phyloP scores from a whole-genome alignment of 2,797 vertebrate genomes.

The Sphenopsis melanotis region DNA sequence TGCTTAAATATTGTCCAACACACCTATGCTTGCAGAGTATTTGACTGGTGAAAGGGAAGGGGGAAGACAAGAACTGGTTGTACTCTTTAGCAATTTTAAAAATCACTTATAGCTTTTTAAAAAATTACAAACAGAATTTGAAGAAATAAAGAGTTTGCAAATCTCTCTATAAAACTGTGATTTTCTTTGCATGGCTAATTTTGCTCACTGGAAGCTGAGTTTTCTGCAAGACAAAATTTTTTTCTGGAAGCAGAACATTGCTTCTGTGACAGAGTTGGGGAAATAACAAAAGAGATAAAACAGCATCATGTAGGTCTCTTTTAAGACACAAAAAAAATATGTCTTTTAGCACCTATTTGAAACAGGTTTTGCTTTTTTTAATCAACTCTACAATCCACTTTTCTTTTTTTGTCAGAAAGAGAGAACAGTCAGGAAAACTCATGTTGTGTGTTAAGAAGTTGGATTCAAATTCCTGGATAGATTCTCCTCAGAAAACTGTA shows the following conservation, averaged over 20 bases:
- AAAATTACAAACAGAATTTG: not conserved
- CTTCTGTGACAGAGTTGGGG: not conserved
- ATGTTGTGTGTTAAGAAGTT: not conserved
- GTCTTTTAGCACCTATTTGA: not conserved
- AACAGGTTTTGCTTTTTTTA: not conserved
- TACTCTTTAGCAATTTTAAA: not conserved
- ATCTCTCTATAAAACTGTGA: not conserved
- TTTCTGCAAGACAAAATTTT: rapidly evolving
- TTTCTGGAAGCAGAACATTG: not conserved
- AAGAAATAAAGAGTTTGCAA: not conserved
- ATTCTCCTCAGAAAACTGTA: not conserved
- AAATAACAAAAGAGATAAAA: not conserved
- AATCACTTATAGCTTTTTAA: not conserved
- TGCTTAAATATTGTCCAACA: not conserved
- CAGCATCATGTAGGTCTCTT: not conserved
- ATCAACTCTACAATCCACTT: not conserved
- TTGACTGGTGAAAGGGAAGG: not conserved
- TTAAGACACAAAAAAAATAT: not conserved
- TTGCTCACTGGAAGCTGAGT: not conserved
- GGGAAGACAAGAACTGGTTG: not conserved
- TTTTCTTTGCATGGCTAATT: not conserved
- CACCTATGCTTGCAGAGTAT: not conserved
- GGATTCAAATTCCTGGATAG: not conserved
- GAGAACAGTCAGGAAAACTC: not conserved
- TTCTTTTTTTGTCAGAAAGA: not conserved